phyloP scores from a whole-genome alignment of 2,113 vertebrate species.

The Albula glossodonta region DNA sequence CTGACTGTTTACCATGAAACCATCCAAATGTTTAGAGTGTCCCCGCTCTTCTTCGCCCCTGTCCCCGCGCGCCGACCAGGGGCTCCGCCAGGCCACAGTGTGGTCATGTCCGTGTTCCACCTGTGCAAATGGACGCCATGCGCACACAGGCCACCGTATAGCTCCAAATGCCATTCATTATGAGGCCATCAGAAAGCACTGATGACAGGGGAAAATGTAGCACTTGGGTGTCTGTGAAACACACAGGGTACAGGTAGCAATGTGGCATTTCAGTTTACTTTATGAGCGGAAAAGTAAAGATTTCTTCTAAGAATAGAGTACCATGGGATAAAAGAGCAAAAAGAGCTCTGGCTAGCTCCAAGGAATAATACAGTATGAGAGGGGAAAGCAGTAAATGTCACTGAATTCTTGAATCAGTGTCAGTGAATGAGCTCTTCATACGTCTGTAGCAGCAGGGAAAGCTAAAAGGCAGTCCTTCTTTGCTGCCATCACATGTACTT shows the following conservation, averaged over 20 bases:
- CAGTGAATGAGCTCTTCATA: neutral
- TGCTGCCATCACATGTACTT: constrained; percentile 29
- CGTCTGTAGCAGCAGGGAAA: neutral
- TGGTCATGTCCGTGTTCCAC: neutral
- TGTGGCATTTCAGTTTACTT: neutral
- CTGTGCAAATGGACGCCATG: neutral
- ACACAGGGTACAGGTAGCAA: neutral
- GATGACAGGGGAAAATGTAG: neutral
- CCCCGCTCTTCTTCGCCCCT: neutral
- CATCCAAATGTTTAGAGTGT: constrained; percentile 38
- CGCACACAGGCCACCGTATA: no score
- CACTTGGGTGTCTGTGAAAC: neutral
- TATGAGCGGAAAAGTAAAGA: neutral
- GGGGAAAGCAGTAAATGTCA: neutral
- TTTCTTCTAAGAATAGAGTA: neutral
- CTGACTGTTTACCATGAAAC: constrained; percentile 36
- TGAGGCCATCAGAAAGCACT: neutral
- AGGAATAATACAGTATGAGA: neutral
- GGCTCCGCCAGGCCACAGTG: neutral
- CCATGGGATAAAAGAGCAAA: neutral
- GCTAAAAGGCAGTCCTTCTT: neutral
- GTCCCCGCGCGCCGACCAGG: neutral
- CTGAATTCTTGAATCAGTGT: no score
- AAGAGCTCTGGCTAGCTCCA: neutral
- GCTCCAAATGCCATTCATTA: no score